phyloP scores from a whole-genome alignment of 1,140 invertebrate genomes.

The Drosophila trapezifrons region DNA sequence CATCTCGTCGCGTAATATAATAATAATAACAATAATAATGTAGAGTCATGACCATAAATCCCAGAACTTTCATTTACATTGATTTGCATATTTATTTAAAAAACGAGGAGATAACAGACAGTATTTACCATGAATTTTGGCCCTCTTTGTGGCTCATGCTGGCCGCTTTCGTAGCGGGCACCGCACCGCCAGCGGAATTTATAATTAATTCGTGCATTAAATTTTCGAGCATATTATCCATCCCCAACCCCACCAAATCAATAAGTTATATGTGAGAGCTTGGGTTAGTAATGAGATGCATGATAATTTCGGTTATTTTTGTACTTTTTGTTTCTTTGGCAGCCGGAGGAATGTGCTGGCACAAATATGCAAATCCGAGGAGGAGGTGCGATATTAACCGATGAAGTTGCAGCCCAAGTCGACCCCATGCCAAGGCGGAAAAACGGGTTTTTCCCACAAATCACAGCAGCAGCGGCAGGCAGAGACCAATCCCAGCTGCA shows the following conservation, averaged over 20 bases:
- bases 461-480: slow-evolving; percentile 31
- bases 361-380: slow-evolving; percentile 9
- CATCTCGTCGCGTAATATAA: slow-evolving; percentile 7
- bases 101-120: slow-evolving; percentile 16
- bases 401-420: background rate
- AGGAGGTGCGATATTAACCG: background rate
- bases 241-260: slow-evolving; percentile 35
- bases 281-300: slow-evolving; percentile 50
- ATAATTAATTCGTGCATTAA: slow-evolving; percentile 78
- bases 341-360: slow-evolving; percentile 11
- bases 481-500: slow-evolving; percentile 30
- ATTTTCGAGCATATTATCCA: slow-evolving; percentile 43
- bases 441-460: slow-evolving; percentile 44
- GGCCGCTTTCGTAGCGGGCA: slow-evolving; percentile 69
- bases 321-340: slow-evolving; percentile 9
- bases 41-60: background rate
- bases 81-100: slow-evolving; percentile 10
- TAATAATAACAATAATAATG: slow-evolving; percentile 21
- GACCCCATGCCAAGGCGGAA: background rate
- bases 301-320: slow-evolving; percentile 27
- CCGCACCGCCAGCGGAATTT: slow-evolving; percentile 72
- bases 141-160: slow-evolving; percentile 38
- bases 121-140: slow-evolving; percentile 34
- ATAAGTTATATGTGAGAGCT: slow-evolving; percentile 55
- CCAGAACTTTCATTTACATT: slow-evolving; percentile 53